Conservation (phyloP, 2,797 vertebrate species). For the Lepilemur ruficaudatus region DNA sequence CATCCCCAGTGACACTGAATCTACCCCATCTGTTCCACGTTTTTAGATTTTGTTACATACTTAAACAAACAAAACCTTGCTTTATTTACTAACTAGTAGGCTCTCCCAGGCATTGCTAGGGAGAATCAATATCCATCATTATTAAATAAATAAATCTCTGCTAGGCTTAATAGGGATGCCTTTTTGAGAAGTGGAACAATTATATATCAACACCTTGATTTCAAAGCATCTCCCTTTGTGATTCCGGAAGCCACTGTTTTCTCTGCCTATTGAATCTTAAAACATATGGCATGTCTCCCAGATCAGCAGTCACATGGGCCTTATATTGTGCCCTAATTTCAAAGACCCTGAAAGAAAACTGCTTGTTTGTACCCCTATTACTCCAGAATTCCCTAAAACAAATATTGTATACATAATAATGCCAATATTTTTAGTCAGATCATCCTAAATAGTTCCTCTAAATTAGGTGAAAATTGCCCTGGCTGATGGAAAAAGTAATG, state of each 20-base stretch:
- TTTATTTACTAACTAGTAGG: not conserved
- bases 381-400: not conserved
- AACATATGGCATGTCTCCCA: not conserved
- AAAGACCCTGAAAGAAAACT: not conserved
- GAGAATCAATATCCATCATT: not conserved
- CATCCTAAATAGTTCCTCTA: not conserved
- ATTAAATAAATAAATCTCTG: not conserved
- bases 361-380: not conserved
- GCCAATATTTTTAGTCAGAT: not conserved
- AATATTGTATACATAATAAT: not conserved
- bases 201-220: not conserved
- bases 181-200: slow-evolving; percentile 2
- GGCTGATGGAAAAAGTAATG: not conserved
- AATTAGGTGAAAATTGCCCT: not conserved
- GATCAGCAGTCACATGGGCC: not conserved
- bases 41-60: not conserved
- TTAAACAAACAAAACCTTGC: not conserved
- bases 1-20: not conserved
- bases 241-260: not conserved
- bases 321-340: not conserved
- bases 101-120: not conserved
- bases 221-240: not conserved
- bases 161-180: not conserved
- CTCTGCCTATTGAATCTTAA: not conserved
- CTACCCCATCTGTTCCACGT: not conserved